Base-by-base conservation (phyloP, 1,140 invertebrate species). In the Leptestheria dahalacensis region DNA sequence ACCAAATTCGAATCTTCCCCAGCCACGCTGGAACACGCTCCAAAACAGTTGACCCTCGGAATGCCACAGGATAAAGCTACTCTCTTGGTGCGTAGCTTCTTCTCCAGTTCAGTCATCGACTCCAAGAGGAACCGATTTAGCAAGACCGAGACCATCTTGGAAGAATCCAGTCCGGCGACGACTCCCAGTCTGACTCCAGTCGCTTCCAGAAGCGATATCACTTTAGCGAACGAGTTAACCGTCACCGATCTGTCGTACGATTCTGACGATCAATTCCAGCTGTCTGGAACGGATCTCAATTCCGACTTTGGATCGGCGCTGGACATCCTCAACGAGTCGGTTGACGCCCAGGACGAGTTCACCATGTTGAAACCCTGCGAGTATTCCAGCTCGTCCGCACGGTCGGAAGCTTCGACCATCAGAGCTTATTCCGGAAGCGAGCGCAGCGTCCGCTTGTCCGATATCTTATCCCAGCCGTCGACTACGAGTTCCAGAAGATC, bases 1-100 rank as follows among this genome's bases (percentile, higher is more conserved):
- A 41, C 33, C 33, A 41, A 41, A 41, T 41, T 15, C 6, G 33
- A 41, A 41, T 9, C 33, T 41, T 9, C 33, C 15, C 33, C 33
- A 41, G 33, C 33, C n/a, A n/a, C n/a, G n/a, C n/a, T n/a, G 15
- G 33, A 50, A 50, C 23, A 20, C 9, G 9, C 10, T 0, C 48
- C 48, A 20, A 21, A 46, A 0, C 11, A 41, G 1, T 25, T 58
- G 2, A 58, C 56, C 10, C 33, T 41, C 2, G 56, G 58, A 26
- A 60, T 60, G 58, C 58, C 58, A 11, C 48, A 60, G 29, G 58
- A 60, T 28, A 60, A 60, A 11, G 58, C 58, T 20, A 33, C 58
- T 11, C 29, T 60, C 10, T 33, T 60, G 18, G 58, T 60, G 11
- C 49, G 58, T 2, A 60, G 51, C 29, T 60, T 60, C 26, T 60